Percentiles rank a stretch among this genome's conserved stretches.
phyloP scores from a whole-genome alignment of 2,113 vertebrate species.

The Syrmaticus mikado region DNA sequence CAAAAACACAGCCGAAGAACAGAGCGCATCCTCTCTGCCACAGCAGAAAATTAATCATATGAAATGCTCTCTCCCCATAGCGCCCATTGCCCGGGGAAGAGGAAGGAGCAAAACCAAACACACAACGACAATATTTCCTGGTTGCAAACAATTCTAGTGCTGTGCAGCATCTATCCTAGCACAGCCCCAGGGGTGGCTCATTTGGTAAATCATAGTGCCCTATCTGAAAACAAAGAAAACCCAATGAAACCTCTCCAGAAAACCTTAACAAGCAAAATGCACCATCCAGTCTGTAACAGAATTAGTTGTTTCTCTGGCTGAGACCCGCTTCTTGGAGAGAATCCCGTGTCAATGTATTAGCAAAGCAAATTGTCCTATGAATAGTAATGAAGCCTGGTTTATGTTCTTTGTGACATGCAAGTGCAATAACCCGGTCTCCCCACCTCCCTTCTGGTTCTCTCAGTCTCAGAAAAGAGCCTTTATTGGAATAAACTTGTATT shows the following conservation, averaged over 20 bases:
- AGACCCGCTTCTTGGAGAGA: background rate
- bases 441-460: background rate
- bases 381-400: background rate
- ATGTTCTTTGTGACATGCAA: background rate
- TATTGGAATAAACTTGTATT: background rate
- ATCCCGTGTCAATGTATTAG: background rate
- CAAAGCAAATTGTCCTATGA: background rate
- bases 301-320: background rate
- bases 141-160: background rate
- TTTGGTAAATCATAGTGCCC: background rate
- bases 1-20: conserved; percentile 25
- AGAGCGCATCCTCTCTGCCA: background rate
- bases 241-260: background rate
- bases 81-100: background rate
- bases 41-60: background rate
- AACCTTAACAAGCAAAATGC: background rate
- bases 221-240: background rate
- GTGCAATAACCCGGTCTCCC: background rate
- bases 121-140: background rate
- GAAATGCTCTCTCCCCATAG: background rate
- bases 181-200: background rate
- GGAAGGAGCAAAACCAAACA: background rate
- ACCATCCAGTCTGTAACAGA: background rate
- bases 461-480: background rate
- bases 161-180: background rate